Evolutionary conservation across 92 coral and sea anemone species (phyloP), one percentile per base, ranked within the genome.

Genomic region (Porites cylindrica): DNA sequence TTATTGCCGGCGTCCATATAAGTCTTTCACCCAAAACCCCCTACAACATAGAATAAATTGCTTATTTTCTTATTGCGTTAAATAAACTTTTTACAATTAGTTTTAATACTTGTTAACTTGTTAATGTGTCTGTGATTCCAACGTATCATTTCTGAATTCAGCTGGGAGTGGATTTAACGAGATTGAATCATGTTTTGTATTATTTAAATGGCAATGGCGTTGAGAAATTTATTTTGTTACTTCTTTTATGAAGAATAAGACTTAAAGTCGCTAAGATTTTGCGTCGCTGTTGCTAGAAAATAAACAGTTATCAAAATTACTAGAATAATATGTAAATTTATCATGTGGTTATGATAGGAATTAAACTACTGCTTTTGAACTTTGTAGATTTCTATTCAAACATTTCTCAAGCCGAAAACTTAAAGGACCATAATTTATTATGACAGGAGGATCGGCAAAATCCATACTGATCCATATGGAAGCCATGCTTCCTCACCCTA

Each of bases 201-300:
- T 78, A 78, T 79, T 62, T 63, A 79, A 79, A 26, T 20, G 65
- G 72, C 72, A 24, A 1, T 67, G 72, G 72, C 51, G 38, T 23
- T 67, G 8, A 8, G 29, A 67, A 17, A n/a, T 21, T 10, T 23
- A 6, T 26, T 3, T 67, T 23, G 29, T 67, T 11, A 24, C 61
- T 56, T 14, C 61, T 56, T 10, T 56, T 56, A 10, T 56, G 61
- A 10, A 14, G 72, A 24, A 21, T 11, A 67, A 67, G 47, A 23
- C 7, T 24, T 23, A 67, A 11, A 38, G 47, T 38, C 47, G 8
- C 70, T 19, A 6, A 4, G 23, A 66, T 10, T 66, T 16, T 66
- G 70, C 19, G 72, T 67, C 51, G 38, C 23, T 8, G 51, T 24
- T 67, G 72, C 50, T 23, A 23, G 7, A 10, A 3, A 67, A 26